Evolutionary conservation across 2,113 vertebrate genomes (phyloP).

Genomic region (Stigmatopora argus): DNA sequence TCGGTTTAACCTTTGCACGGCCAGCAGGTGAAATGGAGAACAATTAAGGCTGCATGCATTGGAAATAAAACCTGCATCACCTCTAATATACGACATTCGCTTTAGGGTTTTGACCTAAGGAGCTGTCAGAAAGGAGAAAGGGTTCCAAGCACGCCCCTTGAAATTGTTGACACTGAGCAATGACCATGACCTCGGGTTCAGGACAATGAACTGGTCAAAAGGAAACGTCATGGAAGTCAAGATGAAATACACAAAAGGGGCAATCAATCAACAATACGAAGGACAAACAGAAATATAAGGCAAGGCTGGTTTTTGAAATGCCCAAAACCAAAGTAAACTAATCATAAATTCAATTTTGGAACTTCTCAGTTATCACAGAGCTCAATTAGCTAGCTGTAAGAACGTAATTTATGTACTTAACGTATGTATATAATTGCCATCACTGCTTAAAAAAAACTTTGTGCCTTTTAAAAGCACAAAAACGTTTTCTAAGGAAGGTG

Average conservation of each 20-base stretch:
- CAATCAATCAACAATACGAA: conserved; percentile 19
- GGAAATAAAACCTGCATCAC: conserved; percentile 28
- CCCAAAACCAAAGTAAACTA: not conserved
- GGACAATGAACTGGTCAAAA: conserved; percentile 43
- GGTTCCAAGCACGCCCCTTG: conserved; percentile 54
- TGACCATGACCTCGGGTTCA: conserved; percentile 47
- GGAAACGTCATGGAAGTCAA: conserved; percentile 26
- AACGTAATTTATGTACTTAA: no score
- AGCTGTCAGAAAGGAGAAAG: conserved; percentile 59
- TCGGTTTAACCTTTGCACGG: not conserved
- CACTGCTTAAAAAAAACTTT: no score
- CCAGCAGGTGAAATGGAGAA: not conserved
- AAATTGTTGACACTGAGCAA: conserved; percentile 53
- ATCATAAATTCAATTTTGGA: not conserved
- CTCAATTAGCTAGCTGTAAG: not conserved
- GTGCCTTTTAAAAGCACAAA: no score
- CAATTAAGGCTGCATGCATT: conserved; percentile 9
- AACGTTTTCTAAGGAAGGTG: no score
- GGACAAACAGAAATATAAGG: conserved; percentile 6
- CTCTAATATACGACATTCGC: conserved; percentile 44
- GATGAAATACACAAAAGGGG: conserved; percentile 22
- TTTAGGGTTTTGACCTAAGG: conserved; percentile 47
- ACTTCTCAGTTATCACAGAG: not conserved
- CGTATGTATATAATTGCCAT: no score
- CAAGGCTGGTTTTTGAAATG: conserved; percentile 5